Evolutionary conservation across 2,113 vertebrate species (phyloP).

Genomic region (Trichomycterus rosablanca): DNA sequence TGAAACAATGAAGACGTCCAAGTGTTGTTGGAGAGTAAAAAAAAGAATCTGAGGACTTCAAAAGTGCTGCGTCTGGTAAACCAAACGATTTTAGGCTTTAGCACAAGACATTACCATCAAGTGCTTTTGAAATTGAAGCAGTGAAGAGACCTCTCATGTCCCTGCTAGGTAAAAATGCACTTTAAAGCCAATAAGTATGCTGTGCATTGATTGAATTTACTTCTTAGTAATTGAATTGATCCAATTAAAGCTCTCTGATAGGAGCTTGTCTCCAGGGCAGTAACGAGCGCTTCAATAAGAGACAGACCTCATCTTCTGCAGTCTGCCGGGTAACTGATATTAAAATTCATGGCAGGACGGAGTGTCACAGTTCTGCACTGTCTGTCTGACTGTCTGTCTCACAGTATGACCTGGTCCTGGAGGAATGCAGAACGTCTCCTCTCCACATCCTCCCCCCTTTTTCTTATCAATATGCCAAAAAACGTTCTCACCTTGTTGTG

Average conservation of each 20-base stretch:
- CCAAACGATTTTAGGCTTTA: too few relatives aligned
- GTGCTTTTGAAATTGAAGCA: too few relatives aligned
- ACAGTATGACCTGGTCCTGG: conserved; percentile 8
- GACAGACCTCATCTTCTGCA: background rate
- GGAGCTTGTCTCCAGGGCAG: conserved; percentile 37
- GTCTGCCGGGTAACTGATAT: background rate
- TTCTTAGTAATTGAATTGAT: conserved; percentile 43
- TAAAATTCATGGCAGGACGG: conserved; percentile 5
- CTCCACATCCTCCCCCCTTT: background rate
- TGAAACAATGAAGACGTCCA: too few relatives aligned
- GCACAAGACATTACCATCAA: too few relatives aligned
- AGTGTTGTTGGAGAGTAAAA: too few relatives aligned
- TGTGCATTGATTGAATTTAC: conserved; percentile 21
- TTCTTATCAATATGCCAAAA: conserved; percentile 13
- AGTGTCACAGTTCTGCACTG: conserved; percentile 3
- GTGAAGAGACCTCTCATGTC: too few relatives aligned
- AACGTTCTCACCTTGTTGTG: conserved; percentile 15
- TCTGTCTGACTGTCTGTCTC: conserved; percentile 13
- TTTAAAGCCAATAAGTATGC: conserved; percentile 33
- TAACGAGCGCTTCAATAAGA: conserved; percentile 31
- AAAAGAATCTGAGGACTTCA: too few relatives aligned
- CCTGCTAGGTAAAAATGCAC: conserved; percentile 23
- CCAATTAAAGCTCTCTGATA: conserved; percentile 39
- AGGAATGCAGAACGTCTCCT: conserved; percentile 13
- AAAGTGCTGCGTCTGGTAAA: too few relatives aligned